phyloP scores from a whole-genome alignment of 2,888 invertebrate genomes.

The Leptarthrus brevirostris region DNA sequence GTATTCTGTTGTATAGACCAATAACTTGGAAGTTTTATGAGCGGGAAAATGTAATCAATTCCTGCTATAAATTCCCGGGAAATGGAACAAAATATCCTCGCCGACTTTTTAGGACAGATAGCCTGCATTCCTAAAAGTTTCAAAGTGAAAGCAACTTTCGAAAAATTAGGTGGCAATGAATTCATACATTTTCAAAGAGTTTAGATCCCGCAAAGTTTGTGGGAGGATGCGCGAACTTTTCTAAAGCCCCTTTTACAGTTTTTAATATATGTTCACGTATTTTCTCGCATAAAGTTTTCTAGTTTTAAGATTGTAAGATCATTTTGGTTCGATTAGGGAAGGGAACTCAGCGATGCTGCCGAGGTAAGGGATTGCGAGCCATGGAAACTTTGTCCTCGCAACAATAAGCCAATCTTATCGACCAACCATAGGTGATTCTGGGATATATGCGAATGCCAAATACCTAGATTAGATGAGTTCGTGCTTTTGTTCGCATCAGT shows the following conservation, averaged over 20 bases:
- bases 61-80: conserved; percentile 21
- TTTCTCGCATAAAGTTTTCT: conserved; percentile 11
- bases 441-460: not conserved
- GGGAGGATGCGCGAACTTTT: not conserved
- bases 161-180: conserved; percentile 37
- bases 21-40: conserved; percentile 29
- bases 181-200: conserved; percentile 26
- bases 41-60: conserved; percentile 37
- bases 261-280: conserved; percentile 20
- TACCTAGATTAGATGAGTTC: conserved; percentile 22
- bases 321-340: not conserved
- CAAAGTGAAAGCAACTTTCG: conserved; percentile 7
- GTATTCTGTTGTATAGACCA: conserved; percentile 7
- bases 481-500: not conserved
- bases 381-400: conserved; percentile 7
- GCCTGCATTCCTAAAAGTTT: not conserved
- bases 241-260: not conserved
- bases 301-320: conserved; percentile 1
- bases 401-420: conserved; percentile 28
- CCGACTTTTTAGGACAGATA: not conserved
- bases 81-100: not conserved
- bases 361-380: conserved; percentile 3
- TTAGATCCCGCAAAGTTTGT: conserved; percentile 10
- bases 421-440: not conserved
- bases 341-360: not conserved